phyloP scores from a whole-genome alignment of 2,113 vertebrate genomes.

The Esox niger region DNA sequence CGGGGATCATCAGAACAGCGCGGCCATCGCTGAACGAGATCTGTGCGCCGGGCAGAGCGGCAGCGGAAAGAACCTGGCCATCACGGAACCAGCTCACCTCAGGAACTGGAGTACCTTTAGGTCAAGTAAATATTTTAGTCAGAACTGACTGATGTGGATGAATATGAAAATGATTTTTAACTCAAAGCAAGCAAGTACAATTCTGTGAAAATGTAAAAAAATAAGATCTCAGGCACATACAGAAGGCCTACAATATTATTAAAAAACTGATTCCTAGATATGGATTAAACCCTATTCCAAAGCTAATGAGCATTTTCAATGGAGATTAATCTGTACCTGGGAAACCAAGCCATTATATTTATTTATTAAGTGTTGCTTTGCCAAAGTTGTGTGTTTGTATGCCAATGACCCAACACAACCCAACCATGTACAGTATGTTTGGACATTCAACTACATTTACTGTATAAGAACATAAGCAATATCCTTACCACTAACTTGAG shows the following conservation, averaged over 20 bases:
- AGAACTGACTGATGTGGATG: not conserved
- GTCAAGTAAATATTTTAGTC: not conserved
- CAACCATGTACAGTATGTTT: too few species aligned
- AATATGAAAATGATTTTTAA: not conserved
- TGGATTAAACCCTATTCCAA: too few species aligned
- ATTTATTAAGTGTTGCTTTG: too few species aligned
- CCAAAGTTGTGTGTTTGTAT: too few species aligned
- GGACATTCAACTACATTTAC: not conserved
- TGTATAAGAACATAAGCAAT: not conserved
- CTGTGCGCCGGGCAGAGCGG: conserved; percentile 89
- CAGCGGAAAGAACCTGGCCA: conserved; percentile 96
- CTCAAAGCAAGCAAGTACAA: not conserved
- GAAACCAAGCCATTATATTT: too few species aligned
- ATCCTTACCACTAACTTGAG: conserved; percentile 95
- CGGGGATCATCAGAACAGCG: conserved; percentile 85
- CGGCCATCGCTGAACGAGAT: conserved; percentile 94
- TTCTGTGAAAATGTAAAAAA: too few species aligned
- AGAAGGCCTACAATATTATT: too few species aligned
- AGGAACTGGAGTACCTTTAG: conserved; percentile 93
- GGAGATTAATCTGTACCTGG: too few species aligned
- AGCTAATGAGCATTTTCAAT: too few species aligned
- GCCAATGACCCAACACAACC: too few species aligned
- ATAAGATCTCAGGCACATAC: too few species aligned
- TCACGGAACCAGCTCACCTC: conserved; percentile 99
- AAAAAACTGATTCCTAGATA: too few species aligned